Evolutionary conservation across 2,888 invertebrate genomes (phyloP).

Genomic region (Parapristionchus giblindavisi): DNA sequence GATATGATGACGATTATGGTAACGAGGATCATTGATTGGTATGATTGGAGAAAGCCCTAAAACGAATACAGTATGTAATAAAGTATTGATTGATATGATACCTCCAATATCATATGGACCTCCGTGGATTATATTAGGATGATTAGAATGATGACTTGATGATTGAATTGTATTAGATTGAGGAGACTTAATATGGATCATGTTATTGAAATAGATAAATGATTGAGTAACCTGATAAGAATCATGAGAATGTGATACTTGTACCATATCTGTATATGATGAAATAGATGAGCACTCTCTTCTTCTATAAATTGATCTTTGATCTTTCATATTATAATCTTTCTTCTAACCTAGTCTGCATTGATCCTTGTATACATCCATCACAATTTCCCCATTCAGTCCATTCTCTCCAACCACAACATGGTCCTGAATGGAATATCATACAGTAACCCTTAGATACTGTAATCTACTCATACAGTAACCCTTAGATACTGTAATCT

Average conservation of each 20-base stretch:
- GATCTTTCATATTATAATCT: not conserved
- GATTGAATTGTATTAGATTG: constrained; percentile 4
- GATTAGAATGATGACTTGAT: not conserved
- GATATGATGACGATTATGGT: not conserved
- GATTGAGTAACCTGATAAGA: not conserved
- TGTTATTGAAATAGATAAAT: not conserved
- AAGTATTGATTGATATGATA: not conserved
- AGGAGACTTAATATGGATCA: not conserved
- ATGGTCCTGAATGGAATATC: constrained; percentile 50
- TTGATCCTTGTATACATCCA: constrained; percentile 20
- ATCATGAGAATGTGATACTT: not conserved
- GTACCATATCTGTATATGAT: not conserved
- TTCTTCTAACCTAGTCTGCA: not conserved
- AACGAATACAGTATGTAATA: no score
- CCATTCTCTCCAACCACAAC: constrained; percentile 54
- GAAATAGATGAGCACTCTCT: not conserved
- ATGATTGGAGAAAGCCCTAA: constrained; percentile 34
- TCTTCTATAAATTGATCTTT: constrained; percentile 2
- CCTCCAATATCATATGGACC: constrained; percentile 2
- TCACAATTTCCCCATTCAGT: constrained; percentile 47
- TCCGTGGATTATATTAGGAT: constrained; percentile 29
- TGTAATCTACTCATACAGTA: no score
- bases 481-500: no score
- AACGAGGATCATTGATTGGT: constrained; percentile 34
- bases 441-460: no score